Base-by-base conservation (phyloP, 1,140 invertebrate species). In the Meloidogyne exigua region DNA sequence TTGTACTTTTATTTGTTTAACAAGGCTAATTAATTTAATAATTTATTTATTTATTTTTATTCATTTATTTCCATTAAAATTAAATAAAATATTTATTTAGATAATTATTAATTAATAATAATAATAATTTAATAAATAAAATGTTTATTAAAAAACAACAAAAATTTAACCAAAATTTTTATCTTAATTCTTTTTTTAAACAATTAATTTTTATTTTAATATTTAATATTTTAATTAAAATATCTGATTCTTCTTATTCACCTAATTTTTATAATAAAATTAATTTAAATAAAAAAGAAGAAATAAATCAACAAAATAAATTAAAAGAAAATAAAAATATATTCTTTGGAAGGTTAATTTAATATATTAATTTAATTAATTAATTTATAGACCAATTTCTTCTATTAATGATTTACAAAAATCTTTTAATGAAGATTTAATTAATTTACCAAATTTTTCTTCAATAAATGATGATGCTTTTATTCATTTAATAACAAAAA, bases 191-290 rank as follows among this genome's bases (percentile, higher is more conserved):
- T 44, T 13, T 44, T 44, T 49, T 15, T 9, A 57, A 18, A 49
- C 49, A 57, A 57, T 57, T 57, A n/a, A 18, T 7, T 15, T n/a
- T 57, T n/a, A 57, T 57, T 57, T 57, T 57, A n/a, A 57, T 57
- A n/a, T 57, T n/a, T 57, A n/a, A n/a, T n/a, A n/a, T 57, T 57
- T 57, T 57, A n/a, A 57, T 57, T n/a, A 18, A 57, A 57, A 57
- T n/a, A 57, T 57, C n/a, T 18, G n/a, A 57, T 57, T 4, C 18
- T 57, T n/a, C 13, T 57, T n/a, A 39, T 39, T 39, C 7, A 32
- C 2, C 18, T 15, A n/a, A 57, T n/a, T 57, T 57, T 57, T 57
- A 57, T n/a, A 57, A n/a, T 57, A 18, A 39, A 39, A 39, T 39
- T 3, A 18, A 18, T 49, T 49, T 49, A n/a, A 57, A 57, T n/a